Conservation (phyloP, 2,888 invertebrate genomes). For the Danaus chrysippus region DNA sequence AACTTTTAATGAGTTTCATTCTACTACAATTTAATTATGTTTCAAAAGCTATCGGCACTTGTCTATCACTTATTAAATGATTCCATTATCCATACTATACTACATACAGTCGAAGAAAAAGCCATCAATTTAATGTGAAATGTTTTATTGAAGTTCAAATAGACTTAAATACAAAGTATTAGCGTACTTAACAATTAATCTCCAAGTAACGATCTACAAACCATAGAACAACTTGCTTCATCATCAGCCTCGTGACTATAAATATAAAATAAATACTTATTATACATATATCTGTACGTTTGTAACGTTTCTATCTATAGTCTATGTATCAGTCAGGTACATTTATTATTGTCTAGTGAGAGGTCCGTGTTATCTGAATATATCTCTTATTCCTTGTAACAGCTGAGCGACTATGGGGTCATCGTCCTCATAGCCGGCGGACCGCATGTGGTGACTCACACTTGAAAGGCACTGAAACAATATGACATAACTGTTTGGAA, state of each 20-base stretch:
- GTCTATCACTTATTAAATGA: no score
- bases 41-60: no score
- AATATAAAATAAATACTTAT: not conserved
- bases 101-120: no score
- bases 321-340: slow-evolving; percentile 6
- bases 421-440: slow-evolving; percentile 59
- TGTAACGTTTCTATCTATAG: not conserved
- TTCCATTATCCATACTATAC: no score
- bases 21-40: no score
- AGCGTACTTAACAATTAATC: no score
- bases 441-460: slow-evolving; percentile 71
- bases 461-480: slow-evolving; percentile 74
- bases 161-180: not conserved
- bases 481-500: not conserved
- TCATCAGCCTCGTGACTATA: not conserved
- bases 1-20: no score
- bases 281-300: not conserved
- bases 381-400: slow-evolving; percentile 51
- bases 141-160: no score
- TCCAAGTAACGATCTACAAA: no score
- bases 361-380: slow-evolving; percentile 39
- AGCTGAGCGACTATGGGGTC: slow-evolving; percentile 47
- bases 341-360: not conserved
- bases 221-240: not conserved
- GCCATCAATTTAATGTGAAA: no score